Percentiles rank a stretch among this genome's conserved stretches.
Evolutionary conservation across 2,888 invertebrate genomes (phyloP).

Genomic region (Heliconius aoede): DNA sequence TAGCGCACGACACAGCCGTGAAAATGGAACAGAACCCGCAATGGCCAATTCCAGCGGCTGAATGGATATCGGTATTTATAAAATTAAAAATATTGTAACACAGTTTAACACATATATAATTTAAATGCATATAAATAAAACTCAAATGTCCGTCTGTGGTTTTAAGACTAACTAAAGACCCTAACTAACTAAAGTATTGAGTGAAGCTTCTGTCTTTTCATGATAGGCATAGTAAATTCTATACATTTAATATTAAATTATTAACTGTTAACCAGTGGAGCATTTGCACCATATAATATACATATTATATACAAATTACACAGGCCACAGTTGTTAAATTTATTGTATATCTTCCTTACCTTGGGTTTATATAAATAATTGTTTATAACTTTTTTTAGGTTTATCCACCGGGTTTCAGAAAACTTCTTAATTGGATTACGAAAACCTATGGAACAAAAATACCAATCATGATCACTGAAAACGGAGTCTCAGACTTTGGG

Average conservation of each 20-base stretch:
- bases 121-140: no score
- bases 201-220: no score
- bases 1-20: constrained; percentile 71
- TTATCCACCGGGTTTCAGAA: constrained; percentile 86
- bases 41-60: constrained; percentile 73
- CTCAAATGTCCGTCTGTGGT: no score
- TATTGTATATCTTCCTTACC: no score
- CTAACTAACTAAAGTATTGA: no score
- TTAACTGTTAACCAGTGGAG: no score
- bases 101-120: not conserved
- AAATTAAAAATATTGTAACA: not conserved
- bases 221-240: no score
- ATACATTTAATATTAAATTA: no score
- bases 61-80: constrained; percentile 71
- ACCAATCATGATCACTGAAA: constrained; percentile 84
- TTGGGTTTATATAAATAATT: not conserved
- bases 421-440: constrained; percentile 85
- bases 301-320: no score
- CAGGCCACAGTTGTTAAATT: no score
- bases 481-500: constrained; percentile 82
- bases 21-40: constrained; percentile 63
- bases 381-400: constrained; percentile 66
- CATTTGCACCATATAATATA: no score
- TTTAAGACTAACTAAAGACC: not conserved
- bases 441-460: constrained; percentile 83